Percentiles rank a stretch among this genome's conserved stretches.
phyloP scores from a whole-genome alignment of 1,140 invertebrate species.

The Neodiprion lecontei region DNA sequence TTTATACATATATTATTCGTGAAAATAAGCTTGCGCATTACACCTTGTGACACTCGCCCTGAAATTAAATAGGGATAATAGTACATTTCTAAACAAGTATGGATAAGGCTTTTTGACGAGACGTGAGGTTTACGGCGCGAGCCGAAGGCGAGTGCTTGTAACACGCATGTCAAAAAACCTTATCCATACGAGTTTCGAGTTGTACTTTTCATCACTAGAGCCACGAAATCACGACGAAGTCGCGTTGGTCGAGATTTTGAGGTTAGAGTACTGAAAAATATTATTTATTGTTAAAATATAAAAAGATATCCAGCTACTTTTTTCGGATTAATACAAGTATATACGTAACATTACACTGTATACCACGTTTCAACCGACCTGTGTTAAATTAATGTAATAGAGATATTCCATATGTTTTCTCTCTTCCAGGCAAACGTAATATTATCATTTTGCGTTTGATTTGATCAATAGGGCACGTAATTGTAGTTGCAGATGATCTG shows the following conservation, averaged over 20 bases:
- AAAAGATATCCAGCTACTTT: too few species aligned
- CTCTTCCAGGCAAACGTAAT: not conserved
- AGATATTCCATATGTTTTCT: not conserved
- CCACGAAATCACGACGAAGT: not conserved
- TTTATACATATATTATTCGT: too few species aligned
- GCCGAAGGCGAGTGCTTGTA: not conserved
- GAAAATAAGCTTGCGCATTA: too few species aligned
- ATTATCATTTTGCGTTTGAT: not conserved
- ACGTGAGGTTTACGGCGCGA: not conserved
- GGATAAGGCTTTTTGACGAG: not conserved
- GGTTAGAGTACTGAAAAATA: too few species aligned
- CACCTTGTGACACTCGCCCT: too few species aligned
- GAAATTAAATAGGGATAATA: too few species aligned
- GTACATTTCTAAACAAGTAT: too few species aligned
- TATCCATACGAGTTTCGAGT: not conserved
- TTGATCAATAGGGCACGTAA: not conserved
- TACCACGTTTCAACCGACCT: not conserved
- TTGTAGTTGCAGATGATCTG: not conserved
- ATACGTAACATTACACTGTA: not conserved
- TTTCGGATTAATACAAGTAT: not conserved
- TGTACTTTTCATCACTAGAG: not conserved
- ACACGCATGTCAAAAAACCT: not conserved
- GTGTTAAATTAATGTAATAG: not conserved
- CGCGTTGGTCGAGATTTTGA: not conserved
- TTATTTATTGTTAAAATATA: too few species aligned